Percentiles rank a stretch among this genome's conserved stretches.
Conservation (phyloP, 2,797 vertebrate species). For the Iguana delicatissima region DNA sequence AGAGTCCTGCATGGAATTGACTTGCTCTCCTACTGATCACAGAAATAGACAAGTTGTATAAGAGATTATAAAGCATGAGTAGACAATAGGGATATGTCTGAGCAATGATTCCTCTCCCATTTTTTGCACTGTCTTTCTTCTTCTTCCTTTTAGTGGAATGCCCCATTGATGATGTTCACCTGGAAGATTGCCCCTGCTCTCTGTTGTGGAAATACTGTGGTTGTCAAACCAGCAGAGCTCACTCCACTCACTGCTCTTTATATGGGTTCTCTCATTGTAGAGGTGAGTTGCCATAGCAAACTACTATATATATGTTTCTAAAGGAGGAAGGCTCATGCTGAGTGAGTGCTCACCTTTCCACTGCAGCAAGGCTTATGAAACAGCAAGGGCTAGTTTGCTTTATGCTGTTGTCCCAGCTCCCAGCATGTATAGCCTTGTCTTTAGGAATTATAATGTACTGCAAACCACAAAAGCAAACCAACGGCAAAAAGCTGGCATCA, state of each 20-base stretch:
- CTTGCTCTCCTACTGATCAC: constrained; percentile 19
- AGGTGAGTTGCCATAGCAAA: constrained; percentile 78
- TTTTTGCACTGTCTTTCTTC: constrained; percentile 55
- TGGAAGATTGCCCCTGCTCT: constrained; percentile 92
- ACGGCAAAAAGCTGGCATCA: constrained; percentile 34
- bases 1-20: rapidly evolving
- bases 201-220: constrained; percentile 89
- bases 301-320: neutral
- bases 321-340: neutral
- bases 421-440: constrained; percentile 51
- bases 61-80: neutral
- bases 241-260: constrained; percentile 90
- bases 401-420: constrained; percentile 12
- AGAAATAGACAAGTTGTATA: constrained; percentile 29
- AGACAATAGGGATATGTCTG: constrained; percentile 32
- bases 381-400: constrained; percentile 28
- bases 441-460: constrained; percentile 20
- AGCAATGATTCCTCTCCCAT: constrained; percentile 10
- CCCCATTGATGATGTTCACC: constrained; percentile 88
- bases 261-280: constrained; percentile 89
- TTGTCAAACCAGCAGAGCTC: constrained; percentile 91
- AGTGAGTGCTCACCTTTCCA: constrained; percentile 34
- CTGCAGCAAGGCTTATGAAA: neutral
- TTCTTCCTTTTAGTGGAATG: constrained; percentile 86
- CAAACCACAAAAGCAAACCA: constrained; percentile 52